These are phyloP conservation scores for Aptenodytes patagonicus DNA, from an alignment of 2,113 vertebrate species.

Conservation along the genomic window DNA sequence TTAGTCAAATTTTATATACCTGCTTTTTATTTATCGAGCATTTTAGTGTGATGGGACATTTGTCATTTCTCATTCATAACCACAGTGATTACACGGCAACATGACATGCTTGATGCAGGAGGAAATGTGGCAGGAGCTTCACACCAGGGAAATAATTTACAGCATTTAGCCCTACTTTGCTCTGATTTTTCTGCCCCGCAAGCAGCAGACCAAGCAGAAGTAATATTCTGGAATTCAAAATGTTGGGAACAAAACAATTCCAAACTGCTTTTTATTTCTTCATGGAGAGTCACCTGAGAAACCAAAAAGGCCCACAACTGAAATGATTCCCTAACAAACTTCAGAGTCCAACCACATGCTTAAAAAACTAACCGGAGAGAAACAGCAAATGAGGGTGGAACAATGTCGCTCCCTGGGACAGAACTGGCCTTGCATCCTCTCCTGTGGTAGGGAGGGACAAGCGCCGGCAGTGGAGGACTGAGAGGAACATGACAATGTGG, in stretches of 20 bases:
- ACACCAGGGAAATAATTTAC: not conserved
- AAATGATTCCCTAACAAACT: not conserved
- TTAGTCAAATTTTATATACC: not conserved
- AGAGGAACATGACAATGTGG: not conserved
- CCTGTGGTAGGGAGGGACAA: not conserved
- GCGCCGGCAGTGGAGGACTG: not conserved
- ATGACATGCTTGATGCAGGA: not conserved
- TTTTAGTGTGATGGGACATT: not conserved
- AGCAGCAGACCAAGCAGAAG: not conserved
- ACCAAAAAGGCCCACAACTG: not conserved
- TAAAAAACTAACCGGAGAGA: not conserved
- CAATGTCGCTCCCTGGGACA: not conserved
- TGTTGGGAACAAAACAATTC: not conserved
- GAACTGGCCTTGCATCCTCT: not conserved
- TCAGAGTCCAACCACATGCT: not conserved
- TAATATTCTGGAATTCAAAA: not conserved
- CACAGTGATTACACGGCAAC: not conserved
- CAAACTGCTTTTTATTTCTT: not conserved
- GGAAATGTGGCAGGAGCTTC: not conserved
- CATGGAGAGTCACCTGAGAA: not conserved
- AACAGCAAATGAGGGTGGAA: not conserved
- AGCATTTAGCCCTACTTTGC: not conserved
- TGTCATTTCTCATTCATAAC: not conserved
- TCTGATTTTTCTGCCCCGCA: not conserved
- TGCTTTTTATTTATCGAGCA: not conserved